These are phyloP conservation scores for Ptiloglossa arizonensis DNA, from an alignment of 1,140 invertebrate species.

Conservation along the genomic window DNA sequence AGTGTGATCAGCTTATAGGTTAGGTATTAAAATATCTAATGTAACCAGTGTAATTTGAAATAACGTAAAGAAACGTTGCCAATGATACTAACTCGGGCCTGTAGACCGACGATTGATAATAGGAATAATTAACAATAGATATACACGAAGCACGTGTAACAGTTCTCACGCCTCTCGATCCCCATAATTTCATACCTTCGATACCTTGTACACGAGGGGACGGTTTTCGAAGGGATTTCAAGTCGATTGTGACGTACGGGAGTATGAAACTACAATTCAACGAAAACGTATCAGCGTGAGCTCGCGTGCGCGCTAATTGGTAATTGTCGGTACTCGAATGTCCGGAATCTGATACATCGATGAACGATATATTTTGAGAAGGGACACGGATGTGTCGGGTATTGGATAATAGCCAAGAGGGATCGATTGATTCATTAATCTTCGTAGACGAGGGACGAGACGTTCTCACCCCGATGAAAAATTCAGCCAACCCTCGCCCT, in stretches of 20 bases:
- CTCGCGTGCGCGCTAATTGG: constrained; percentile 9
- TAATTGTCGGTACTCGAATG: constrained; percentile 12
- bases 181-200: not conserved
- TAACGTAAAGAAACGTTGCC: too few species aligned
- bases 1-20: too few species aligned
- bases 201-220: not conserved
- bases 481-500: constrained; percentile 20
- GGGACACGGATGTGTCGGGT: not conserved
- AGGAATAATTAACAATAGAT: too few species aligned
- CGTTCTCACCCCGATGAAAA: not conserved
- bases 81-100: too few species aligned
- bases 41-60: too few species aligned
- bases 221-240: not conserved
- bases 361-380: not conserved
- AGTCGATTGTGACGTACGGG: not conserved
- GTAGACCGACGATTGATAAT: too few species aligned
- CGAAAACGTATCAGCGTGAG: constrained; percentile 3
- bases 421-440: constrained; percentile 24
- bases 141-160: too few species aligned
- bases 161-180: too few species aligned
- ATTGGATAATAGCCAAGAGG: not conserved
- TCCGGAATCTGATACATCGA: not conserved
- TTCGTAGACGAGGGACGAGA: too few species aligned
- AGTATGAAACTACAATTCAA: not conserved
- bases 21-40: too few species aligned